These are phyloP conservation scores for Pleuronectes platessa DNA, from an alignment of 2,113 vertebrate species.

Conservation along the genomic window DNA sequence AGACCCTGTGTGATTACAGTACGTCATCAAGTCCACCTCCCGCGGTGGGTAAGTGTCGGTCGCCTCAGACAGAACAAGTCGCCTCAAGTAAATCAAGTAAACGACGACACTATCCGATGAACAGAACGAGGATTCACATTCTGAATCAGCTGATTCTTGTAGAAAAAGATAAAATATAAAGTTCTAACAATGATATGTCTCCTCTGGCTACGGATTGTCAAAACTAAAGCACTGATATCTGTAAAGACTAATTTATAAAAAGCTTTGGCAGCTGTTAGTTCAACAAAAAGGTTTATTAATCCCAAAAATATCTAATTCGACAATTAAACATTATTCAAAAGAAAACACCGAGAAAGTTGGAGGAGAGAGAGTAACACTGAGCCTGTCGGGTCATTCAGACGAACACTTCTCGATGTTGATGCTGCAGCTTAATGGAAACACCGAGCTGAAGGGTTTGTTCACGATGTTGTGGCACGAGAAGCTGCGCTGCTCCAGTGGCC, in stretches of 20 bases:
- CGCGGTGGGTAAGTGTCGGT: neutral
- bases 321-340: conserved; percentile 3
- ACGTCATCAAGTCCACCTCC: neutral
- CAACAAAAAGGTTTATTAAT: conserved; percentile 29
- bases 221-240: neutral
- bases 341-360: conserved; percentile 8
- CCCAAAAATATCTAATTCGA: neutral
- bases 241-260: conserved; percentile 27
- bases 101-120: conserved; percentile 37
- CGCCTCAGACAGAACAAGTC: neutral
- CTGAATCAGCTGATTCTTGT: conserved; percentile 27
- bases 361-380: too few relatives aligned
- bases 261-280: conserved; percentile 41
- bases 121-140: conserved; percentile 33
- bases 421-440: neutral
- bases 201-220: conserved; percentile 39
- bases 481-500: conserved; percentile 52
- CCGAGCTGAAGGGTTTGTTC: neutral
- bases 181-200: neutral
- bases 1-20: conserved; percentile 4
- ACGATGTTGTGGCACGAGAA: neutral
- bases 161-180: conserved; percentile 2
- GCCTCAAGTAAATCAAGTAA: conserved; percentile 12
- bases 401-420: too few relatives aligned
- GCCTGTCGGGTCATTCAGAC: neutral